A percentile compares a stretch with the other conserved stretches of the same genome.
phyloP scores from a whole-genome alignment of 1,140 invertebrate species.

The Bombus fervidus region DNA sequence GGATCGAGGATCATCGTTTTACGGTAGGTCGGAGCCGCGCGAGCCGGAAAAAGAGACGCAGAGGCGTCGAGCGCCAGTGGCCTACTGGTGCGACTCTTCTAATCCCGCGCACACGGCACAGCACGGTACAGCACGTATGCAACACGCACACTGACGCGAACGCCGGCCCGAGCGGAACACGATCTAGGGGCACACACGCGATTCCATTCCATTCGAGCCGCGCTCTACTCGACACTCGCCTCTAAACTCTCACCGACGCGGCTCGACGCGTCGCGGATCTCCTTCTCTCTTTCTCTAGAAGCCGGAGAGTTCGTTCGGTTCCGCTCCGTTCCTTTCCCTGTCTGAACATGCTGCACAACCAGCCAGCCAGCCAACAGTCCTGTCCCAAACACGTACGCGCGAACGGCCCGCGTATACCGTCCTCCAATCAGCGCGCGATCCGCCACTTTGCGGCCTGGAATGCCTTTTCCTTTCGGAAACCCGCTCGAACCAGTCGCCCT shows the following conservation, averaged over 20 bases:
- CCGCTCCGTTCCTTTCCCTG: conserved; percentile 37
- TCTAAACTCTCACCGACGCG: conserved; percentile 69
- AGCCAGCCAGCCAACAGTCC: neutral
- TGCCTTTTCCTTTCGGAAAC: conserved; percentile 71
- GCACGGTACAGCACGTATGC: conserved; percentile 63
- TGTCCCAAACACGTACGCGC: conserved; percentile 28
- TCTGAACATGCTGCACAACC: neutral
- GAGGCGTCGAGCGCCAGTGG: conserved; percentile 78
- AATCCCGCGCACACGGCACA: conserved; percentile 64
- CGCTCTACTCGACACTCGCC: conserved; percentile 50
- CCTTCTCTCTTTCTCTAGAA: neutral
- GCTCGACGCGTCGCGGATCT: conserved; percentile 32
- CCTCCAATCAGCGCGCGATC: conserved; percentile 61
- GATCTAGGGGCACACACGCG: conserved; percentile 59
- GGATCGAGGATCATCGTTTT: conserved; percentile 50
- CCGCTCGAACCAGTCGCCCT: conserved; percentile 56
- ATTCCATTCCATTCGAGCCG: conserved; percentile 69
- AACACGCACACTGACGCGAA: conserved; percentile 47
- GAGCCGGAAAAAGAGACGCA: conserved; percentile 69
- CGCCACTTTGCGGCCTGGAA: conserved; percentile 63
- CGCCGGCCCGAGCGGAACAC: conserved; percentile 6
- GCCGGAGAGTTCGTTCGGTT: neutral
- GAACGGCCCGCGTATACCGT: conserved; percentile 41
- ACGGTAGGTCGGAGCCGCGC: conserved; percentile 61
- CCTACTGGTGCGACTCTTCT: conserved; percentile 78